A percentile compares a stretch with the other conserved stretches of the same genome.
Evolutionary conservation across 2,888 invertebrate species (phyloP).

Genomic region (Pegoplata infirma): DNA sequence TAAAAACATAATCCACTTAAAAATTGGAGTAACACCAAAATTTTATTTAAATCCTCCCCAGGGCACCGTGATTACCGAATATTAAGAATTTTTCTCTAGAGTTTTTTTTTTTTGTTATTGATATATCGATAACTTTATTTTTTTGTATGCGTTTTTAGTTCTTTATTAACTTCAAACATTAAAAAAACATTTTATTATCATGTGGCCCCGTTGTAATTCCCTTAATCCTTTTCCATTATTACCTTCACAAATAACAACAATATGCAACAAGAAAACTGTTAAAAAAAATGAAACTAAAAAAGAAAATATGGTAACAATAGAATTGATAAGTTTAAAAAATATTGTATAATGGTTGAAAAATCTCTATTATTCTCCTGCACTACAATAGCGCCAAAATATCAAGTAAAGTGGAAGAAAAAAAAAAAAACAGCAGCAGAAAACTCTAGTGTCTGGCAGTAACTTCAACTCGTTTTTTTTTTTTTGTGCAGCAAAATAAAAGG

Average conservation of each 20-base stretch:
- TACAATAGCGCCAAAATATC: constrained; percentile 15
- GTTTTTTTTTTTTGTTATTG: too few relatives aligned
- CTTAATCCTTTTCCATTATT: background rate
- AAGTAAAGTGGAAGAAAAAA: background rate
- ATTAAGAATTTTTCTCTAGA: too few relatives aligned
- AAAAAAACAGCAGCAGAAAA: too few relatives aligned
- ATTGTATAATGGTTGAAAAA: constrained; percentile 41
- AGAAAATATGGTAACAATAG: constrained; percentile 52
- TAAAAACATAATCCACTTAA: too few relatives aligned
- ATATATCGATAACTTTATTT: too few relatives aligned
- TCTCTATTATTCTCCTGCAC: constrained; percentile 33
- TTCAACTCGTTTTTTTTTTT: constrained; percentile 1
- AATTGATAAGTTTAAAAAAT: constrained; percentile 60
- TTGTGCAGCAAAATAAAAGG: constrained; percentile 18
- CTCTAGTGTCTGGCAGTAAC: constrained; percentile 13
- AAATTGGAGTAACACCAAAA: too few relatives aligned
- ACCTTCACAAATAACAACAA: background rate
- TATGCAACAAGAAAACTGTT: constrained; percentile 1
- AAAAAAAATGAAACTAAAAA: background rate
- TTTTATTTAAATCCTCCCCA: too few relatives aligned
- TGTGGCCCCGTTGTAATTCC: background rate
- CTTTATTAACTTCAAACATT: too few relatives aligned
- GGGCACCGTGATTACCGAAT: too few relatives aligned
- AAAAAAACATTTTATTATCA: too few relatives aligned
- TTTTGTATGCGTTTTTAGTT: too few relatives aligned